Percentiles rank a stretch among this genome's conserved stretches.
Evolutionary conservation across 2,888 invertebrate genomes (phyloP).

Genomic region (Plebejus argus): DNA sequence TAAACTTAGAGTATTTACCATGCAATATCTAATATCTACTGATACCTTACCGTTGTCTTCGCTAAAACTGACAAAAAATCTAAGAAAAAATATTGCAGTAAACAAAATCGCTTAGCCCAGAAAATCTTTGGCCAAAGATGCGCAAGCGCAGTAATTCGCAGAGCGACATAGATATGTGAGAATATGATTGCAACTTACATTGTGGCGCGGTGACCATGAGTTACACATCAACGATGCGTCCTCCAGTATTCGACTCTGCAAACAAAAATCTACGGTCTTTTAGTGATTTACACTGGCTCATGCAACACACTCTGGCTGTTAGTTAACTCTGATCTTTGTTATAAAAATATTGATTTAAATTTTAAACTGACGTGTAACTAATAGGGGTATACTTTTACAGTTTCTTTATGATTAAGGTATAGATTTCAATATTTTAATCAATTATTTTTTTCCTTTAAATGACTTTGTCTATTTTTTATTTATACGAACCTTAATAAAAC

Average conservation of each 20-base stretch:
- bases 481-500: no score
- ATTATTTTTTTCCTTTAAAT: no score
- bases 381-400: no score
- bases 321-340: not conserved
- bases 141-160: slow-evolving; percentile 61
- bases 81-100: not conserved
- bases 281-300: slow-evolving; percentile 47
- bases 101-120: slow-evolving; percentile 38
- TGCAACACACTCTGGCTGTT: slow-evolving; percentile 42
- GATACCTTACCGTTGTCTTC: not conserved
- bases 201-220: slow-evolving; percentile 94
- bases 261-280: slow-evolving; percentile 65
- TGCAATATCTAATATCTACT: slow-evolving; percentile 8
- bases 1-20: not conserved
- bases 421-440: no score
- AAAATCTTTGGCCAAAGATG: slow-evolving; percentile 71
- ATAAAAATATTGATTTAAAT: no score
- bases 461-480: no score
- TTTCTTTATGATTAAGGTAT: no score
- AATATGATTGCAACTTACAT: slow-evolving; percentile 84
- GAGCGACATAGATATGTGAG: slow-evolving; percentile 44
- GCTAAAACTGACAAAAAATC: not conserved
- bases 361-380: no score
- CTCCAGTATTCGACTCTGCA: slow-evolving; percentile 94
- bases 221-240: slow-evolving; percentile 95